Base-by-base conservation (phyloP, 2,888 invertebrate species). In the Eupithecia exiguata region DNA sequence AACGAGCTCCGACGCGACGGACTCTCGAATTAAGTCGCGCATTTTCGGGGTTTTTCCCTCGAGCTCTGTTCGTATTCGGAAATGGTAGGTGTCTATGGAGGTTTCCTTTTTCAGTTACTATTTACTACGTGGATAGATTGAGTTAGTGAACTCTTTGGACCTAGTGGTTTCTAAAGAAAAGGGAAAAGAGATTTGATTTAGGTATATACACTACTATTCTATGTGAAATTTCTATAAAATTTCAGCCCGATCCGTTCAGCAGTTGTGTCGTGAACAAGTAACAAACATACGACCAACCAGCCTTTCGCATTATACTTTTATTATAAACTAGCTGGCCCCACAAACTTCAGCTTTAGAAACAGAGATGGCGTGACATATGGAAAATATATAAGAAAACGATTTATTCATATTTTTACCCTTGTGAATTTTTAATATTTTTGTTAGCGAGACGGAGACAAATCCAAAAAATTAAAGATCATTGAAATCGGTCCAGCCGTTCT, bases 1-100 rank as follows among this genome's bases (percentile, higher is more conserved):
- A 70, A 63, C 65, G 67, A 63, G 68, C 40, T 70, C 49, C 25
- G 6, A 63, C 16, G 7, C 58, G 35, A 21, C 40, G 40, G 68
- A 46, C 72, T 66, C 38, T 62, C 49, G 72, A 75, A 75, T 75
- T 70, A 72, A 72, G 70, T 70, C 43, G 68, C 58, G 43, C 63
- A 25, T 70, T 72, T 75, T 75, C 65, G 62, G 62, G 43, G 63
- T 21, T 38, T 72, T 75, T 38, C 72, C 70, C 70, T 63, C 30
- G 72, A 68, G 72, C 68, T 68, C 58, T 49, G 65, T 35, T 16
- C 35, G 35, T 63, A 58, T 36, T 67, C n/a, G 36, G 66, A 40
- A 66, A 66, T 43, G n/a, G 38, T 21, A 66, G 63, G 36, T n/a
- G n/a, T 65, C 63, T 36, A 5, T 38, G n/a, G 18, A 38, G 9